These are phyloP conservation scores for Caenorhabditis remanei DNA, from an alignment of 1,140 invertebrate species.

Conservation along the genomic window DNA sequence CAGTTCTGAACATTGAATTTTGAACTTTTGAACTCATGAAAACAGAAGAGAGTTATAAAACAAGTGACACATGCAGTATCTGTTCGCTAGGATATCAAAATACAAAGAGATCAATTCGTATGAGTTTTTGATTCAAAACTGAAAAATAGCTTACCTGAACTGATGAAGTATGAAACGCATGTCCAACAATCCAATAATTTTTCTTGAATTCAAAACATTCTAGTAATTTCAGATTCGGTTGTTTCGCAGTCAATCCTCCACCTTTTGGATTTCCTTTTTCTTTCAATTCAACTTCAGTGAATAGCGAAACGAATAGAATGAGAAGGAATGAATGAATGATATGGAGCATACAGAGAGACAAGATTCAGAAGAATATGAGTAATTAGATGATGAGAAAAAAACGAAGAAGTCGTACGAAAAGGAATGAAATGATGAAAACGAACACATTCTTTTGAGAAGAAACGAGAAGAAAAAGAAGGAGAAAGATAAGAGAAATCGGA, in stretches of 20 bases:
- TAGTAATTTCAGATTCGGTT: constrained; percentile 79
- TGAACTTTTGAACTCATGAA: neutral
- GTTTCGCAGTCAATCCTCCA: neutral
- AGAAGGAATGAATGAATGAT: neutral
- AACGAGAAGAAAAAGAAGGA: neutral
- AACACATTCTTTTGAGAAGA: constrained; percentile 15
- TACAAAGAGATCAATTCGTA: neutral
- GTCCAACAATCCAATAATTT: constrained; percentile 53
- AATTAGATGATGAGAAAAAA: neutral
- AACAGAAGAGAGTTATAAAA: neutral
- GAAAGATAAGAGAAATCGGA: neutral
- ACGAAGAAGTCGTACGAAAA: neutral
- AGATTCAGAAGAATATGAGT: neutral
- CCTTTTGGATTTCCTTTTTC: neutral
- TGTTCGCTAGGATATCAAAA: neutral
- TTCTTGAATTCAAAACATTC: constrained; percentile 56
- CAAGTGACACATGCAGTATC: no score
- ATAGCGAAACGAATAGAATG: neutral
- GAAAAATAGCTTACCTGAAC: constrained; percentile 4
- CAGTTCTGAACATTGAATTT: neutral
- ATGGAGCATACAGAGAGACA: constrained; percentile 35
- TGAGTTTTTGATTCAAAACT: neutral
- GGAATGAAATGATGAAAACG: constrained; percentile 29
- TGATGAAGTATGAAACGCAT: constrained; percentile 45
- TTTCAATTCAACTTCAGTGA: neutral